phyloP scores from a whole-genome alignment of 2,113 vertebrate genomes.

The Bolborhynchus lineola region DNA sequence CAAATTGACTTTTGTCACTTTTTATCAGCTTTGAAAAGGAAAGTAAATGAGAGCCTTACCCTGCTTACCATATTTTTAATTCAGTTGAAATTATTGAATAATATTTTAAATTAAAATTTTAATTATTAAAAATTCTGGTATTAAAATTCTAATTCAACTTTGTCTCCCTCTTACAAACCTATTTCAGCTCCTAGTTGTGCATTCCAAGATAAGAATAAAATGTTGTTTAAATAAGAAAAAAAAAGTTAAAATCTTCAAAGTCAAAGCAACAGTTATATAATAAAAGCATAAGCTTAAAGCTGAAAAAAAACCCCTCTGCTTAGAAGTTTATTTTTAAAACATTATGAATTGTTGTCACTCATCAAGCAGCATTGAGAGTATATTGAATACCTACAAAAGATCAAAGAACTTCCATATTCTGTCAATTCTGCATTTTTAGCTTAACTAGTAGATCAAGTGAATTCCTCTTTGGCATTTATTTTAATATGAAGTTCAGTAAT shows the following conservation, averaged over 20 bases:
- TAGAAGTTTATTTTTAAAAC: conserved; percentile 46
- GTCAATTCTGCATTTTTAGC: conserved; percentile 49
- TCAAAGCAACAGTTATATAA: conserved; percentile 21
- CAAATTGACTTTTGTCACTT: background rate
- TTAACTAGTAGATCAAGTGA: conserved; percentile 36
- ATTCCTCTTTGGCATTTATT: conserved; percentile 22
- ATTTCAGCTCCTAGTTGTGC: background rate
- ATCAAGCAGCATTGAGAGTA: background rate
- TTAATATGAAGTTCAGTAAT: conserved; percentile 46
- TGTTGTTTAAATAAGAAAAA: conserved; percentile 3
- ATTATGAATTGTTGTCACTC: conserved; percentile 18
- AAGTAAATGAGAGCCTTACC: background rate
- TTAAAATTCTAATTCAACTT: background rate
- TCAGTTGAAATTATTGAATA: background rate
- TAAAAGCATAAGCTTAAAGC: background rate
- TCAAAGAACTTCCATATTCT: conserved; percentile 58
- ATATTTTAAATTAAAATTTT: too few species aligned
- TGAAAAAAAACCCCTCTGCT: background rate
- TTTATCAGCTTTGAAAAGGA: background rate
- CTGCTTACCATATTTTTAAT: background rate
- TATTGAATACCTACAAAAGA: conserved; percentile 51
- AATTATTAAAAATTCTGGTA: background rate
- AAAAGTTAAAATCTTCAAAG: conserved; percentile 9
- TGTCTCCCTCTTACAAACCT: background rate
- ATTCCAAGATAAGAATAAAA: background rate